These are phyloP conservation scores for Gryllus bimaculatus DNA, from an alignment of 1,140 invertebrate species.

Conservation along the genomic window DNA sequence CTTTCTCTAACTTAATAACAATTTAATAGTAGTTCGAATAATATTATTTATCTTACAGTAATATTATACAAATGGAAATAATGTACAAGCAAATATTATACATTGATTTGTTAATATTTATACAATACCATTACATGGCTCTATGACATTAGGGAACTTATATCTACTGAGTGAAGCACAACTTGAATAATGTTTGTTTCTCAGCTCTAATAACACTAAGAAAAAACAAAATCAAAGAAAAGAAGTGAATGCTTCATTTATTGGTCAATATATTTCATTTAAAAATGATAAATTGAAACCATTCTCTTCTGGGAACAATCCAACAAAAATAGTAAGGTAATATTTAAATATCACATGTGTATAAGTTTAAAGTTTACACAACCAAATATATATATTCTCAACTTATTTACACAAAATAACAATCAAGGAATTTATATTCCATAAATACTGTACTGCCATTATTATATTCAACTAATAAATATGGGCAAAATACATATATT, in stretches of 20 bases:
- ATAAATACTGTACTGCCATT: too few relatives aligned
- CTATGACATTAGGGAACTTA: not conserved
- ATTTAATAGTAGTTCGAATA: too few relatives aligned
- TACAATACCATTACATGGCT: not conserved
- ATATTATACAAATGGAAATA: not conserved
- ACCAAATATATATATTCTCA: too few relatives aligned
- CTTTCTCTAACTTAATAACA: too few relatives aligned
- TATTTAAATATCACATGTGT: too few relatives aligned
- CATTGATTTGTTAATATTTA: not conserved
- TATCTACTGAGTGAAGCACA: not conserved
- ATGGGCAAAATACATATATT: too few relatives aligned
- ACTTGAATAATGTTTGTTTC: not conserved
- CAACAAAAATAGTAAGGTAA: too few relatives aligned
- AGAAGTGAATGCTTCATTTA: not conserved
- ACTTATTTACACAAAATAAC: too few relatives aligned
- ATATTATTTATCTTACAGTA: too few relatives aligned
- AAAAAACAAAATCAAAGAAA: not conserved
- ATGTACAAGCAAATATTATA: not conserved
- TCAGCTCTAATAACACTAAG: not conserved
- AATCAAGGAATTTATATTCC: too few relatives aligned
- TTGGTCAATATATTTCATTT: not conserved
- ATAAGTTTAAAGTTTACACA: too few relatives aligned
- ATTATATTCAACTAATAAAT: too few relatives aligned
- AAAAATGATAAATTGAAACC: not conserved
- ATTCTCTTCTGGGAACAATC: not conserved